Evolutionary conservation across 2,113 vertebrate species (phyloP).

Genomic region (Lamprologus lemairii): DNA sequence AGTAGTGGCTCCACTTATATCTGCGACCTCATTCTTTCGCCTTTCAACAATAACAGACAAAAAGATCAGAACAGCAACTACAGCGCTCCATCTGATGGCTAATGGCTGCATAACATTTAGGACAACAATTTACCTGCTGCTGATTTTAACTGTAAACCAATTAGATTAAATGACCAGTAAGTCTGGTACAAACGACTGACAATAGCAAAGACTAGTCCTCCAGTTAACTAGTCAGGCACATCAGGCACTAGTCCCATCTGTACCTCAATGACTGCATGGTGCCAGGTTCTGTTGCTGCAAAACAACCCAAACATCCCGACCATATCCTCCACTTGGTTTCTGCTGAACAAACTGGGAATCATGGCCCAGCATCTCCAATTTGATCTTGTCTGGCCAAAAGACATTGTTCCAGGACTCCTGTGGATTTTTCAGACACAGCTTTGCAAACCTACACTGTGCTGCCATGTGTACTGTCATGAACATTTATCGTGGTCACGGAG

Average conservation of each 20-base stretch:
- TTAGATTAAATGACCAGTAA: background rate
- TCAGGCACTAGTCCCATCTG: background rate
- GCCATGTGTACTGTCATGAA: background rate
- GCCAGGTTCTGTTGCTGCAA: background rate
- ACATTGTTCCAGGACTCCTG: background rate
- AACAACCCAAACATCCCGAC: background rate
- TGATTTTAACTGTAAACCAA: background rate
- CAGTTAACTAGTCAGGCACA: background rate
- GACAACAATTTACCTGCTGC: background rate
- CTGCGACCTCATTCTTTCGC: accelerated
- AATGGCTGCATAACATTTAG: background rate
- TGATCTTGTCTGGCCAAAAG: background rate
- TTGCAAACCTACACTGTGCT: background rate
- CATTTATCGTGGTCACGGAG: background rate
- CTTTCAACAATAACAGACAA: background rate
- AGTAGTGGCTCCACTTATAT: background rate
- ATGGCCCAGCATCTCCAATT: background rate
- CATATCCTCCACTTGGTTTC: background rate
- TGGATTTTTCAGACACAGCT: background rate
- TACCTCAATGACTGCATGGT: background rate
- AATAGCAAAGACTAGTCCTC: background rate
- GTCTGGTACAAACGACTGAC: background rate
- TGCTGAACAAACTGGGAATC: background rate
- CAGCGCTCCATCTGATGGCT: background rate
- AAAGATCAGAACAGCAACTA: background rate